These are phyloP conservation scores for Turritopsis rubra DNA, from an alignment of 30 jellyfish, hydroid and myxozoan species.

Conservation along the genomic window DNA sequence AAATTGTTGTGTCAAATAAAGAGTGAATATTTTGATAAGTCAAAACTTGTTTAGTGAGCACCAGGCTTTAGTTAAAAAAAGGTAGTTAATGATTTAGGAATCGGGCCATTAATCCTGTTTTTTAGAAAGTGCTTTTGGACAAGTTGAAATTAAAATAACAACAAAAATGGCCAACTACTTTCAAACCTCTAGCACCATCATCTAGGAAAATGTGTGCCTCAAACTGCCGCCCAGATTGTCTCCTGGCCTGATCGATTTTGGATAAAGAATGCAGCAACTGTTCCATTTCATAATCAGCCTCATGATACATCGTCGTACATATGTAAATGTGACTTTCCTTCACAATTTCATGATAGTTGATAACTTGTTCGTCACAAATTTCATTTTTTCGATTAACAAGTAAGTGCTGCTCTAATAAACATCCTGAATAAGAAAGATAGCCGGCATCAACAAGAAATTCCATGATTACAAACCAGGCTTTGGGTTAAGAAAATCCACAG, in stretches of 20 bases:
- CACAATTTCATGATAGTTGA: constrained; percentile 60
- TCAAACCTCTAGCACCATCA: constrained; percentile 84
- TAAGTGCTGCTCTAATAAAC: constrained; percentile 62
- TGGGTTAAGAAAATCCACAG: too few species aligned
- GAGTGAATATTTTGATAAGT: too few species aligned
- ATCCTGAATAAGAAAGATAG: constrained; percentile 49
- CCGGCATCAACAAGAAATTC: too few species aligned
- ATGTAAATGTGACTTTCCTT: constrained; percentile 59
- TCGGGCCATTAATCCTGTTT: too few species aligned
- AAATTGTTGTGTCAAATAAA: too few species aligned
- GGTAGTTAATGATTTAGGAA: too few species aligned
- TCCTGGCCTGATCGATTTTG: constrained; percentile 72
- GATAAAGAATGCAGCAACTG: constrained; percentile 80
- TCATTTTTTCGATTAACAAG: constrained; percentile 64
- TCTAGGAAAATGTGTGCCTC: constrained; percentile 81
- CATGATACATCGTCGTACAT: constrained; percentile 97
- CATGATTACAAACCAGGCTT: too few species aligned
- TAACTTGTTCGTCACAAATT: constrained; percentile 50
- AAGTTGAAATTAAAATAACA: too few species aligned
- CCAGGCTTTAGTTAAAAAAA: too few species aligned
- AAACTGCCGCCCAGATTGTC: constrained; percentile 49
- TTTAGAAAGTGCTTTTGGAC: too few species aligned
- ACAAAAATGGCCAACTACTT: too few species aligned
- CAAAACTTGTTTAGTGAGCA: too few species aligned
- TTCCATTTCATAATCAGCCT: constrained; percentile 95